Base-by-base conservation (phyloP, 1,140 invertebrate species). In the Hylyphantes graminicola region DNA sequence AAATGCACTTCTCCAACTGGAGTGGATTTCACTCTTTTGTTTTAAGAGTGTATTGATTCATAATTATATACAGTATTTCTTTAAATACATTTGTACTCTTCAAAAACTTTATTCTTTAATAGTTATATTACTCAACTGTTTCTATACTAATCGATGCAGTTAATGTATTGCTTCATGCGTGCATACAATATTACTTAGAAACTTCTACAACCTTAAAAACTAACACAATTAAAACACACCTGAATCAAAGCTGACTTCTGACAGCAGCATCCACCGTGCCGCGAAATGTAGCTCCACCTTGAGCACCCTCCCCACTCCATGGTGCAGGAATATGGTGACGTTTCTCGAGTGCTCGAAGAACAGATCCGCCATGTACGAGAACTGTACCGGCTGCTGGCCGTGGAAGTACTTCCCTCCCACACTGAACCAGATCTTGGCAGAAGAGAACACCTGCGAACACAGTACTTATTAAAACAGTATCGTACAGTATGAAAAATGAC, bases 231-330 rank as follows among this genome's bases (percentile, higher is more conserved):
- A 63, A 63, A 21, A n/a, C 91, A 92, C 88, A 94, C 93, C 93
- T 13, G 94, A 95, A 87, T 94, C 93, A 87, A 95, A 96, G 8
- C 93, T 93, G 19, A 97, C 92, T 90, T 97, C 96, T 89, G 95
- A 96, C 87, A 98, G 93, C 89, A 98, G 93, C 85, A 98, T 95
- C 96, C 96, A 97, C 75, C 93, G 92, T 7, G 95, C 92, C 9
- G 95, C 93, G 90, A 97, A 97, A 87, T 92, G 92, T 12, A 97
- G 90, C 87, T 94, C 93, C 15, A 97, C 91, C 87, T 94, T 94
- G 50, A 97, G 93, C 90, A 94, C 96, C 88, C 93, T 92, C 7
- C 95, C 96, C 50, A 97, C 92, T 9, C 94, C 92, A 87, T 96
- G 93, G 89, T 95, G 93, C 15, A 97, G 92, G 87, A 94, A 94